Base-by-base conservation (phyloP, 2,888 invertebrate genomes). In the Tetranychus truncatus region DNA sequence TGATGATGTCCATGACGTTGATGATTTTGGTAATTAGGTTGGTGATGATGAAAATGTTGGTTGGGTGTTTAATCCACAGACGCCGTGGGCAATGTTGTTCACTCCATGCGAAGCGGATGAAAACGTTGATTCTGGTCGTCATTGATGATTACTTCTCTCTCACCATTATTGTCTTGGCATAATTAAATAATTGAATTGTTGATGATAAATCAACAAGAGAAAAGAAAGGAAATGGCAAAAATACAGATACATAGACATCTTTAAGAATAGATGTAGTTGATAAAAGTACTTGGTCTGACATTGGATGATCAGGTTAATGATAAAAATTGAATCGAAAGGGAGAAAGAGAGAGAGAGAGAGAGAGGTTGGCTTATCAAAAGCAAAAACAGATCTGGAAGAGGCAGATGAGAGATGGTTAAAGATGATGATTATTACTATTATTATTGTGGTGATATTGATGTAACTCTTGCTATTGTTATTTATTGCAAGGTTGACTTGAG, bases 261-360 rank as follows among this genome's bases (percentile, higher is more conserved):
- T 34, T 34, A 34, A 34, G 34, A 34, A 34, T 34, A 34, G 34
- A 34, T 34, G 34, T 34, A 34, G 4, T 34, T 34, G 34, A 34
- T 34, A 34, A 34, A 34, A 34, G 34, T 34, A 34, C 34, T 34
- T 34, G 34, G 34, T 34, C 34, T 34, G 34, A 34, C 34, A 34
- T 34, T 34, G 34, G 34, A 34, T 34, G 34, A 34, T 34, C 34
- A 34, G 34, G 34, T 34, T 34, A 34, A 34, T 34, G 34, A 34
- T 34, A 34, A 34, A 34, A 34, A 34, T 34, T 34, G 34, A 34
- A 34, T 34, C 34, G 55, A 55, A 55, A 55, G 55, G 15, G 55
- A 46, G 67, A 67, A 21, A 69, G 69, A 69, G 69, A 69, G 24
- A 69, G 69, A 69, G 69, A 69, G 69, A 69, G 69, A 69, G 69